Evolutionary conservation across 2,888 invertebrate species (phyloP).

Genomic region (Harpagoxenus sublaevis): DNA sequence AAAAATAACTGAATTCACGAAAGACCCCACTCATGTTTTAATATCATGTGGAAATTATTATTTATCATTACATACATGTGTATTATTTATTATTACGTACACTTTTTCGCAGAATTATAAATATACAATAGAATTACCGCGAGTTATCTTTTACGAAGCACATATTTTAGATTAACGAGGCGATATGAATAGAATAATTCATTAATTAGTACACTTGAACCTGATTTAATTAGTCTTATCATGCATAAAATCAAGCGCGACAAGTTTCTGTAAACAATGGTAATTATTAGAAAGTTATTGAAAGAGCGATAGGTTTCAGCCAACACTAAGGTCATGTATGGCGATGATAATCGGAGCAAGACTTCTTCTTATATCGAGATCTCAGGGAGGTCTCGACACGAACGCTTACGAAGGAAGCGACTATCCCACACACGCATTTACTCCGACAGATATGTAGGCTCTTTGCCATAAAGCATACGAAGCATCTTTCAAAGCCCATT

Average conservation of each 20-base stretch:
- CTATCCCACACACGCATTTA: conserved; percentile 53
- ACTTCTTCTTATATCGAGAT: conserved; percentile 32
- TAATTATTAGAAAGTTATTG: neutral
- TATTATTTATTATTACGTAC: neutral
- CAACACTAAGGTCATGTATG: conserved; percentile 39
- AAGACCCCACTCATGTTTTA: neutral
- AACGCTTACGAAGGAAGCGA: conserved; percentile 53
- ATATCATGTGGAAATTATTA: neutral
- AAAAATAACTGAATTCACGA: neutral
- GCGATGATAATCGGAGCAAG: conserved; percentile 31
- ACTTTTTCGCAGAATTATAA: neutral
- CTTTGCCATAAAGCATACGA: conserved; percentile 61
- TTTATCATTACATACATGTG: neutral
- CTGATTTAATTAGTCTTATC: neutral
- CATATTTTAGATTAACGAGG: neutral
- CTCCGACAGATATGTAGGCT: conserved; percentile 49
- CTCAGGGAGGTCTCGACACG: conserved; percentile 37
- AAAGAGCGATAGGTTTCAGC: neutral
- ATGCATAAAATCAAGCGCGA: neutral
- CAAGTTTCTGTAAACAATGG: neutral
- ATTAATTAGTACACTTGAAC: neutral
- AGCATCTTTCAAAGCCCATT: conserved; percentile 69
- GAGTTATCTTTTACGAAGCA: neutral
- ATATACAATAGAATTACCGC: neutral
- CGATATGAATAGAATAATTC: neutral